Evolutionary conservation across 1,140 invertebrate species (phyloP).

Genomic region (Rhyacophila brunnea): DNA sequence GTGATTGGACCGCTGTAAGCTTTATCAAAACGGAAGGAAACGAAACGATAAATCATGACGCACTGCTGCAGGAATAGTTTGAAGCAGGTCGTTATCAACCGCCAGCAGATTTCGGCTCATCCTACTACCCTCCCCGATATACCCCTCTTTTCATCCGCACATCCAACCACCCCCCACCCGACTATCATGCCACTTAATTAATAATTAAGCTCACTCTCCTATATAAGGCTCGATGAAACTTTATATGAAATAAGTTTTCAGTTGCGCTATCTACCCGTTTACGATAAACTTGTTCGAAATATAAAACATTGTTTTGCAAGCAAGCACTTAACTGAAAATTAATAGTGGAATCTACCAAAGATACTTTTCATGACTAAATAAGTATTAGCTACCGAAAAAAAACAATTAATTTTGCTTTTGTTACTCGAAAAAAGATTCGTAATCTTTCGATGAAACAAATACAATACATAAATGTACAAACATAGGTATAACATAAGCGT

Average conservation of each 20-base stretch:
- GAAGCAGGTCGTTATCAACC: constrained; percentile 13
- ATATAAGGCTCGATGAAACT: constrained; percentile 12
- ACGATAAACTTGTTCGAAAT: too few species aligned
- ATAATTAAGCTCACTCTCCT: constrained; percentile 20
- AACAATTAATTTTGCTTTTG: too few species aligned
- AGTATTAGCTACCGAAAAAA: too few species aligned
- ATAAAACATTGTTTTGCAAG: background rate
- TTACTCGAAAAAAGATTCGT: too few species aligned
- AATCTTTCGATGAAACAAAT: too few species aligned
- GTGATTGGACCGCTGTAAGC: too few species aligned
- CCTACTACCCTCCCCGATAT: background rate
- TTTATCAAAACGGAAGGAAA: constrained; percentile 26
- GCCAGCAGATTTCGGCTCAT: constrained; percentile 12
- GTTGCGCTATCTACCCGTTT: background rate
- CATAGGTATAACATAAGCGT: too few species aligned
- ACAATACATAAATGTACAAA: too few species aligned
- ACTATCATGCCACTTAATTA: constrained; percentile 11
- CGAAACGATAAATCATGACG: constrained; percentile 29
- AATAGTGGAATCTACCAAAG: too few species aligned
- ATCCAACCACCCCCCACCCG: background rate
- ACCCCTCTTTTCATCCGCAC: background rate
- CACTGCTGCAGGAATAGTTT: constrained; percentile 26
- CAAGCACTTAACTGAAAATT: too few species aligned
- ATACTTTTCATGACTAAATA: too few species aligned
- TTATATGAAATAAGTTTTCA: constrained; percentile 21